A percentile compares a stretch with the other conserved stretches of the same genome.
phyloP scores from a whole-genome alignment of 92 coral and sea anemone genomes.

The Desmophyllum pertusum region DNA sequence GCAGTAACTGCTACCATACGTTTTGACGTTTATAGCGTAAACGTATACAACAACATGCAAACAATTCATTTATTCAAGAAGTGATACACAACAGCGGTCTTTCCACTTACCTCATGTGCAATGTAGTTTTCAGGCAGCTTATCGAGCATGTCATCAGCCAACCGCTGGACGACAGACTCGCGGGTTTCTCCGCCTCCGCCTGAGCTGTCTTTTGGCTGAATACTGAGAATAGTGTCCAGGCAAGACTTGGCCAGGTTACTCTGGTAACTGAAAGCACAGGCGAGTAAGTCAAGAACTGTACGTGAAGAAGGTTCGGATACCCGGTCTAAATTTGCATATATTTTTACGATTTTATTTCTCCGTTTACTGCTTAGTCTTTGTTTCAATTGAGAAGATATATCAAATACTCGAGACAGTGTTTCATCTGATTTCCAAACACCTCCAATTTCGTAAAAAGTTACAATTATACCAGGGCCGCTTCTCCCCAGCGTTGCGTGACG shows the following conservation, averaged over 20 bases:
- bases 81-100: background rate
- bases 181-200: constrained; percentile 99
- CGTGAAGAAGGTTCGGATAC: background rate
- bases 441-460: too few relatives aligned
- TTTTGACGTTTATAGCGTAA: background rate
- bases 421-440: too few relatives aligned
- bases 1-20: too few relatives aligned
- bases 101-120: constrained; percentile 83
- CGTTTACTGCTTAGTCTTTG: too few relatives aligned
- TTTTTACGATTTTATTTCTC: too few relatives aligned
- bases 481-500: too few relatives aligned
- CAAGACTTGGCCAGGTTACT: constrained; percentile 94
- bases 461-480: too few relatives aligned
- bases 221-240: constrained; percentile 94
- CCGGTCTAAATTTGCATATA: too few relatives aligned
- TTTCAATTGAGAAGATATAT: too few relatives aligned
- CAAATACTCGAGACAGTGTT: too few relatives aligned
- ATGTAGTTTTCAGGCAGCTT: constrained; percentile 97
- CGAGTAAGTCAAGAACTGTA: background rate
- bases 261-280: constrained; percentile 76
- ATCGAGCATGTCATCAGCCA: constrained; percentile 98
- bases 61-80: background rate
- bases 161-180: constrained; percentile 93
- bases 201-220: constrained; percentile 98
- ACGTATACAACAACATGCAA: background rate